Evolutionary conservation across 2,113 vertebrate species (phyloP), one percentile per base, ranked within the genome.

Genomic region (Myrmophylax atrothorax): DNA sequence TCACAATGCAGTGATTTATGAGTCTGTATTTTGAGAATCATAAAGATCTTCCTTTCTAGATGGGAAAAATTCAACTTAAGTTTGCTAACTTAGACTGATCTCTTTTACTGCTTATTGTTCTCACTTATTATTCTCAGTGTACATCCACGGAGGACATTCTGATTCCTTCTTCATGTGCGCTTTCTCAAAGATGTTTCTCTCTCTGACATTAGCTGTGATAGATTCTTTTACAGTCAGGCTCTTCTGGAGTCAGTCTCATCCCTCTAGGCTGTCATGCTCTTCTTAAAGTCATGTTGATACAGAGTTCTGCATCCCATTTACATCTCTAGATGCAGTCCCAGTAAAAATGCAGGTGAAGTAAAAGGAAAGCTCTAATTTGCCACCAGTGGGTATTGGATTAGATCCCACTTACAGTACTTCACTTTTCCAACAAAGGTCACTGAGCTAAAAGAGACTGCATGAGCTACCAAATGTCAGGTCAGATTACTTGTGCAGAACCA

Each of bases 401-500:
- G 25, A 80, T 16, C 47, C 58, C n/a, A 56, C 25, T 35, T 59
- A 42, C 33, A 75, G 69, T 31, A 29, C 33, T 95, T 93, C 47
- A 73, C 29, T 89, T 88, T 91, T 84, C 14, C 35, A 79, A 46
- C n/a, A 92, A 96, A 97, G 89, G 50, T 94, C 91, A 89, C 55
- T 55, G 73, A 89, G 52, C 62, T 93, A 60, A 79, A 86, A 88
- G 28, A 87, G 28, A 67, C 59, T 58, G 38, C 55, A 82, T 0
- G 0, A 87, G n/a, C 42, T 70, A 66, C 26, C 47, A 82, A 95
- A 92, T 40, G 70, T 84, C 90, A 94, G 25, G 55, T 92, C 66
- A 84, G 33, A 82, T 96, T 84, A 93, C 49, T 53, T 80, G 47
- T 56, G 73, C 76, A 49, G 42, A 93, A 60, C 8, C 2, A 4